A percentile compares a stretch with the other conserved stretches of the same genome.
These are phyloP conservation scores for Chionis minor DNA, from an alignment of 2,113 vertebrate genomes.

Conservation along the genomic window DNA sequence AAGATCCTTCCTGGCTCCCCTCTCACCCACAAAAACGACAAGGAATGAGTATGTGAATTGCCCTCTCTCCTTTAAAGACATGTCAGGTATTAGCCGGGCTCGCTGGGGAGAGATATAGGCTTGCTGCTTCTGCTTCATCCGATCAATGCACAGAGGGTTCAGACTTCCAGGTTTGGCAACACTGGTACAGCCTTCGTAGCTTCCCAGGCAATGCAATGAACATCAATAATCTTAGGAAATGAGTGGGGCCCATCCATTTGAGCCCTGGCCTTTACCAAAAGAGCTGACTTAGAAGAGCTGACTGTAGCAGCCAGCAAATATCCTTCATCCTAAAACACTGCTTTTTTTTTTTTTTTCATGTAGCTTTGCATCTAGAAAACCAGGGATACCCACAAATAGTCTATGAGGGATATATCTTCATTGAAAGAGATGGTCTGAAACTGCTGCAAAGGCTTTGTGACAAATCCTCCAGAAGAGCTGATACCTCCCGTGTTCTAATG, in stretches of 20 bases:
- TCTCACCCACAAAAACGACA: not conserved
- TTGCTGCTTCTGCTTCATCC: not conserved
- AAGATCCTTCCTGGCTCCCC: not conserved
- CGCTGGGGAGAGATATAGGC: not conserved
- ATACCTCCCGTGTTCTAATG: not conserved
- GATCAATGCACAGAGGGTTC: not conserved
- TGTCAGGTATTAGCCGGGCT: not conserved
- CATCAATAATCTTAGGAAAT: not conserved
- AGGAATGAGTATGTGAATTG: rapidly evolving
- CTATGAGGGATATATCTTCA: not conserved
- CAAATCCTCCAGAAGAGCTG: not conserved
- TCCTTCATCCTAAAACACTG: not conserved
- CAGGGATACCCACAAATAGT: not conserved
- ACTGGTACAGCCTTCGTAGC: not conserved
- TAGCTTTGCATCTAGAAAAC: not conserved
- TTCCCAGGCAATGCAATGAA: not conserved
- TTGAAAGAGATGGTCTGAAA: not conserved
- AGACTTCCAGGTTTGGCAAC: not conserved
- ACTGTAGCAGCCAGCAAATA: not conserved
- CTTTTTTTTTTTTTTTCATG: not conserved
- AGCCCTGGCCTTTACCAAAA: not conserved
- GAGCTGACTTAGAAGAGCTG: not conserved
- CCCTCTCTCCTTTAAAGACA: not conserved
- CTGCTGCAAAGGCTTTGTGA: not conserved
- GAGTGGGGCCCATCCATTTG: no score